Base-by-base conservation (phyloP, 2,113 vertebrate genomes). In the Chaetodon auriga region DNA sequence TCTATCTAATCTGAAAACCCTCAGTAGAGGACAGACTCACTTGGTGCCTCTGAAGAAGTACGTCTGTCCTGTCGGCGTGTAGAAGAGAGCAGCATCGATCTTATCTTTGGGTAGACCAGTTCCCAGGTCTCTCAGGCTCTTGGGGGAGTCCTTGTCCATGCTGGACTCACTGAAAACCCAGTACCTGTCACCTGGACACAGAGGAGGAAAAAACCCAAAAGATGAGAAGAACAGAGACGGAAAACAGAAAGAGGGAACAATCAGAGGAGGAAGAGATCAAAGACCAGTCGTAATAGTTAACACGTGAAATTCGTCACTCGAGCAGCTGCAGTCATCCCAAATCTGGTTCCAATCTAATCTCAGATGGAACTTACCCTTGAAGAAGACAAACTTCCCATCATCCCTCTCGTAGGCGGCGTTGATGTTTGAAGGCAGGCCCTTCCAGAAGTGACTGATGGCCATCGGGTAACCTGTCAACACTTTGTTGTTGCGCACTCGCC, bases 351-450 rank as follows among this genome's bases (percentile, higher is more conserved):
- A 14, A 21, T 51, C 1, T 23, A 3, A 66, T n/a, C 3, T 23
- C 45, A 23, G 5, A 16, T 3, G 23, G 19, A 43, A 70, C 72
- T 21, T 87, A 97, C 97, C 97, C 92, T 98, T 98, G 92, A 98
- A 98, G 92, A 98, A 98, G 71, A 98, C 94, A 78, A 98, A 98
- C 77, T 97, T 97, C 3, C 97, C 97, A 78, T 98, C 97, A 23
- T 95, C 90, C 43, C 96, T 95, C 86, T 98, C 97, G 0, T 97
- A 98, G 57, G 96, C 97, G 0, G 97, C 95, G 62, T 97, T 96
- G 90, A 98, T 96, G 57, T 96, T 96, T 1, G 94, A 85, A 0
- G 97, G 97, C 46, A 98, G 93, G n/a, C 96, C 97, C 48, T 92
- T 96, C 97, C 97, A 98, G 92, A 97, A 98, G 49, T 98, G 97